phyloP scores from a whole-genome alignment of 2,113 vertebrate species.

The Puntigrus tetrazona region DNA sequence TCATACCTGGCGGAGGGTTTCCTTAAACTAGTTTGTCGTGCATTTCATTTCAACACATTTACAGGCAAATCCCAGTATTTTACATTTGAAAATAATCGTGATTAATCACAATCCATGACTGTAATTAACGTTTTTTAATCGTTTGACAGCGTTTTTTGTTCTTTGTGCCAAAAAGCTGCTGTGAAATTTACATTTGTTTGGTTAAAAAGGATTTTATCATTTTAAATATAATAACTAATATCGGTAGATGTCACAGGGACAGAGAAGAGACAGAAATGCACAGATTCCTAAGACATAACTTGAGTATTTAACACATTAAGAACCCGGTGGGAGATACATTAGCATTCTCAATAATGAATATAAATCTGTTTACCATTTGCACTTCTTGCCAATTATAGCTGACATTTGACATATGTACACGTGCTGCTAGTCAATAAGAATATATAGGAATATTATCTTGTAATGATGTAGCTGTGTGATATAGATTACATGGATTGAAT shows the following conservation, averaged over 20 bases:
- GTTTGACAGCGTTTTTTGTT: no score
- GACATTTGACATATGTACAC: conserved; percentile 31
- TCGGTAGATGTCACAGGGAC: not conserved
- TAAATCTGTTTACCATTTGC: conserved; percentile 25
- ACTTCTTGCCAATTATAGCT: conserved; percentile 19
- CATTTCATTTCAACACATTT: no score
- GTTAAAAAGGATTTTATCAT: no score
- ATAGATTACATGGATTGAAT: conserved; percentile 38
- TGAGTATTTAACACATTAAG: not conserved
- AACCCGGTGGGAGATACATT: not conserved
- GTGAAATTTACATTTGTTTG: not conserved
- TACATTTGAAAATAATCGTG: no score
- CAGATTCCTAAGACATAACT: not conserved
- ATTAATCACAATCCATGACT: no score
- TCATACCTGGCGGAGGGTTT: no score
- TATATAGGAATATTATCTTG: conserved; percentile 14
- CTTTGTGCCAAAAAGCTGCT: not conserved
- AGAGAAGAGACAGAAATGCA: not conserved
- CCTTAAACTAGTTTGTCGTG: no score
- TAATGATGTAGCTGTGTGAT: conserved; percentile 26
- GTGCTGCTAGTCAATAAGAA: conserved; percentile 37
- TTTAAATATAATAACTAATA: not conserved
- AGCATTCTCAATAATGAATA: conserved; percentile 20
- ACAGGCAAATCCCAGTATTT: no score
- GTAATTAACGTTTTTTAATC: no score